These are phyloP conservation scores for Apogon hyalosoma DNA, from an alignment of 2,797 vertebrate genomes.

Conservation along the genomic window DNA sequence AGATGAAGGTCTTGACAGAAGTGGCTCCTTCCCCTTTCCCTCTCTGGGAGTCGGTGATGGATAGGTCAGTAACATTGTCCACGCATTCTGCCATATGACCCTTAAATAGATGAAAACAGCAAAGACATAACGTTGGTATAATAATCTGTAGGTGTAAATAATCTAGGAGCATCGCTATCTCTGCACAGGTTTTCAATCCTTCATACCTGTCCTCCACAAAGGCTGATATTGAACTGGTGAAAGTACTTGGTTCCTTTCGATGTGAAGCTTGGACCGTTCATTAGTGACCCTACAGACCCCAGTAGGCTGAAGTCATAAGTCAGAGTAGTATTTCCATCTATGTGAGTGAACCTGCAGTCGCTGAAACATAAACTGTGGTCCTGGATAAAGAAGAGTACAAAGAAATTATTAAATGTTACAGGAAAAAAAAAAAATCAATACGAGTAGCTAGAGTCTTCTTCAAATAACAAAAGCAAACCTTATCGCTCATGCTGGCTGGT, in stretches of 20 bases:
- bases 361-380: slow-evolving; percentile 94
- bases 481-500: slow-evolving; percentile 91
- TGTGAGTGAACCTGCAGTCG: slow-evolving; percentile 89
- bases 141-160: neutral
- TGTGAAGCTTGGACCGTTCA: slow-evolving; percentile 96
- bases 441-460: neutral
- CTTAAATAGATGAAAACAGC: slow-evolving; percentile 75
- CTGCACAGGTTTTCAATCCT: neutral
- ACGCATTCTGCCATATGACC: slow-evolving; percentile 88
- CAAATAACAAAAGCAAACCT: slow-evolving; percentile 72
- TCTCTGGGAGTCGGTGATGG: slow-evolving; percentile 85
- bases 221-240: slow-evolving; percentile 96
- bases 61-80: slow-evolving; percentile 95
- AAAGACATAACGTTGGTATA: neutral
- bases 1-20: slow-evolving; percentile 91
- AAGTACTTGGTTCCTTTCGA: slow-evolving; percentile 97
- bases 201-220: slow-evolving; percentile 92
- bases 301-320: slow-evolving; percentile 91
- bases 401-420: neutral
- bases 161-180: too few relatives aligned
- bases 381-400: slow-evolving; percentile 69
- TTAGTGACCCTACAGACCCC: slow-evolving; percentile 87
- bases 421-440: neutral
- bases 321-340: slow-evolving; percentile 87
- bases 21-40: slow-evolving; percentile 89